Conservation (phyloP, 2,888 invertebrate species). For the Malacosoma neustria region DNA sequence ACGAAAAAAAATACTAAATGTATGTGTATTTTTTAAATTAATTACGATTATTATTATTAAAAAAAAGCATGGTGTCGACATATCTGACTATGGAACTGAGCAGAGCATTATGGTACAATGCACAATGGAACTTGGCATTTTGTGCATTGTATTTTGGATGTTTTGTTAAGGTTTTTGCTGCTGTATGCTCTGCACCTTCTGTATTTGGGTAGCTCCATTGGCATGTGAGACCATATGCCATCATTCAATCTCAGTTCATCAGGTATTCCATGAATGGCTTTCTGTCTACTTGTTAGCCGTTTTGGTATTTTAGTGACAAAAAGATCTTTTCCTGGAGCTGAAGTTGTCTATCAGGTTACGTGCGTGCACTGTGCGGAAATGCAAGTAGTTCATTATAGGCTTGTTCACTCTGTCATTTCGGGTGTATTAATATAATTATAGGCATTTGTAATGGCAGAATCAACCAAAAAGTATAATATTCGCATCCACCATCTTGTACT, state of each 20-base stretch:
- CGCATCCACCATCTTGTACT: constrained; percentile 5
- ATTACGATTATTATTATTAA: too few relatives aligned
- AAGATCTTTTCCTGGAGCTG: constrained; percentile 9
- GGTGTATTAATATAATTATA: constrained; percentile 7
- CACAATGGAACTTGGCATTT: constrained; percentile 10
- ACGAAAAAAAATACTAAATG: too few relatives aligned
- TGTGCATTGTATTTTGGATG: constrained; percentile 9
- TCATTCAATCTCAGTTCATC: too few relatives aligned
- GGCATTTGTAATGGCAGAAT: constrained; percentile 5
- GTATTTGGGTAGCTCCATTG: constrained; percentile 10
- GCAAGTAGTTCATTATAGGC: constrained; percentile 7
- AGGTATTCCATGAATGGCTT: too few relatives aligned
- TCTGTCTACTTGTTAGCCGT: too few relatives aligned
- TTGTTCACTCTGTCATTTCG: constrained; percentile 8
- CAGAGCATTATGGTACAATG: constrained; percentile 7
- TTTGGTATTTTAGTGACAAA: constrained; percentile 10
- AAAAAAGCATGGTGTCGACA: too few relatives aligned
- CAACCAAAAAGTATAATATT: constrained; percentile 5
- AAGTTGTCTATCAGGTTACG: constrained; percentile 8
- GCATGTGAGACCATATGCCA: constrained; percentile 11
- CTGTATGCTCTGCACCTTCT: constrained; percentile 11
- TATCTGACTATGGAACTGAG: constrained; percentile 10
- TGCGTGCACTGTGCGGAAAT: constrained; percentile 7
- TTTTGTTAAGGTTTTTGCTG: constrained; percentile 9
- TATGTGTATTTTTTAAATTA: too few relatives aligned